phyloP scores from a whole-genome alignment of 2,888 invertebrate genomes.

The Clitarchus hookeri region DNA sequence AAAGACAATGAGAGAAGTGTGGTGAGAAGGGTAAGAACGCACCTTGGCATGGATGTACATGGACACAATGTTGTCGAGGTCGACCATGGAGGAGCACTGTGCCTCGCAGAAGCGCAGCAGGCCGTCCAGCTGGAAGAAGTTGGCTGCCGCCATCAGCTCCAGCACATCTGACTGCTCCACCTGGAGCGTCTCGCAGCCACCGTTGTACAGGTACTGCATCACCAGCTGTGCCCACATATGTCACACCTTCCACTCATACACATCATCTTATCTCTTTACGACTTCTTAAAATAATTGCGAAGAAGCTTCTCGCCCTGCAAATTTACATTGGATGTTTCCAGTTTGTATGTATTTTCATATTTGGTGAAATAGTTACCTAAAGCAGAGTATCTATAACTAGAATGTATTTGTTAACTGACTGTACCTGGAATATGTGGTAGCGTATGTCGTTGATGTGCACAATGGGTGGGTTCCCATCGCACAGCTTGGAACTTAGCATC shows the following conservation, averaged over 20 bases:
- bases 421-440: slow-evolving; percentile 89
- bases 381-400: too few relatives aligned
- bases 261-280: too few relatives aligned
- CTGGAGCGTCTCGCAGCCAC: slow-evolving; percentile 78
- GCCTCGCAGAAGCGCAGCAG: slow-evolving; percentile 84
- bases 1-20: slow-evolving; percentile 8
- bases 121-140: slow-evolving; percentile 88
- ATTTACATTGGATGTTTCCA: too few relatives aligned
- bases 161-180: slow-evolving; percentile 80
- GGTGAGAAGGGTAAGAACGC: slow-evolving; percentile 33
- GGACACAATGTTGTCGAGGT: slow-evolving; percentile 86
- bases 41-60: slow-evolving; percentile 94
- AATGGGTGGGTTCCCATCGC: slow-evolving; percentile 77
- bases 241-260: too few relatives aligned
- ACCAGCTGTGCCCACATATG: slow-evolving; percentile 65
- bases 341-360: too few relatives aligned
- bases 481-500: slow-evolving; percentile 78
- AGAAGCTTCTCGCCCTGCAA: too few relatives aligned
- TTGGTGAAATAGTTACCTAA: too few relatives aligned
- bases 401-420: slow-evolving; percentile 26
- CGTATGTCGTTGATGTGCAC: slow-evolving; percentile 92
- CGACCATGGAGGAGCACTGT: slow-evolving; percentile 80
- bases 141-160: slow-evolving; percentile 88
- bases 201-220: slow-evolving; percentile 92
- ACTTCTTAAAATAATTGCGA: too few relatives aligned